Evolutionary conservation across 2,888 invertebrate genomes (phyloP).

Genomic region (Gymnosoma rotundatum): DNA sequence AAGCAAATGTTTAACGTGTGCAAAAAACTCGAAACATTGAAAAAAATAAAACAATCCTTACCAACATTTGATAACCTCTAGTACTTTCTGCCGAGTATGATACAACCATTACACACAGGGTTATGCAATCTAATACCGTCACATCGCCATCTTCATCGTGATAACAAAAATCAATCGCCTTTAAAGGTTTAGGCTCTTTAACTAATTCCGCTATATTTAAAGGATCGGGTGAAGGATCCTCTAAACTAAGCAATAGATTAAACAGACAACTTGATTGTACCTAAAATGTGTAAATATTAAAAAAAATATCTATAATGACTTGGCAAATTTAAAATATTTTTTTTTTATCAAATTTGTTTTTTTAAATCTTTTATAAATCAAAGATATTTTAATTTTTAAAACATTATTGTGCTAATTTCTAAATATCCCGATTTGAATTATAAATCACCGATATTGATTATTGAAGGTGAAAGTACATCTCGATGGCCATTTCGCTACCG

Average conservation of each 20-base stretch:
- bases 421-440: no score
- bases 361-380: not conserved
- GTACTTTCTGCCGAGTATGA: constrained; percentile 98
- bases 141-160: constrained; percentile 99
- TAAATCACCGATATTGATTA: no score
- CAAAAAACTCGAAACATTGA: not conserved
- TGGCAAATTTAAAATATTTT: no score
- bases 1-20: constrained; percentile 44
- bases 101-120: constrained; percentile 99
- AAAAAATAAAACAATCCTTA: constrained; percentile 81
- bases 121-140: constrained; percentile 97
- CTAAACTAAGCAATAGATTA: constrained; percentile 93
- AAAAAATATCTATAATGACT: no score
- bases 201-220: constrained; percentile 95
- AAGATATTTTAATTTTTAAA: no score
- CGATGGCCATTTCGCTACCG: no score
- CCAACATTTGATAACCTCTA: constrained; percentile 95
- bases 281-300: constrained; percentile 80
- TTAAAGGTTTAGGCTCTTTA: constrained; percentile 94
- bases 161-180: constrained; percentile 99
- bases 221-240: constrained; percentile 96
- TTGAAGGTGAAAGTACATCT: no score
- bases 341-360: not conserved
- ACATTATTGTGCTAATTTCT: no score
- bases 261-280: constrained; percentile 96